These are phyloP conservation scores for Gortyna flavago DNA, from an alignment of 2,888 invertebrate genomes.

Conservation along the genomic window DNA sequence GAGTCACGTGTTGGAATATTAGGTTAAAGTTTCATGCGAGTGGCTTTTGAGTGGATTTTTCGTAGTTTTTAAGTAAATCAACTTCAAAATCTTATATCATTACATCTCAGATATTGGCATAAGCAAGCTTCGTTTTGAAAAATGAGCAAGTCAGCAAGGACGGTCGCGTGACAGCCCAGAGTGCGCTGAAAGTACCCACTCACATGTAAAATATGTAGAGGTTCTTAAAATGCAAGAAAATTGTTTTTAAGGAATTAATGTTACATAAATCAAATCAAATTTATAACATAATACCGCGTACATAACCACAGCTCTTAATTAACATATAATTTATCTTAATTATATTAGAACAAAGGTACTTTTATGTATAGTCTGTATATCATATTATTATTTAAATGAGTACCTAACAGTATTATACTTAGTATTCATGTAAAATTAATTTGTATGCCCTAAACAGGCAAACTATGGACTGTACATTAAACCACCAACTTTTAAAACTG, in stretches of 20 bases:
- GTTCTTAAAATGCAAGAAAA: not conserved
- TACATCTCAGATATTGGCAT: not conserved
- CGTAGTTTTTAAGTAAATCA: not conserved
- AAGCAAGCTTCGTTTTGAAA: too few species aligned
- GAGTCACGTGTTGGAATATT: not conserved
- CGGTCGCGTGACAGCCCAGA: not conserved
- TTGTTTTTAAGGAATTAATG: not conserved
- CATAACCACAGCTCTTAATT: too few species aligned
- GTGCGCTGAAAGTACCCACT: not conserved
- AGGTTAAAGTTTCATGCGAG: not conserved
- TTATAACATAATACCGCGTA: too few species aligned
- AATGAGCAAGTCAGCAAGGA: not conserved
- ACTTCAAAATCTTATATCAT: not conserved
- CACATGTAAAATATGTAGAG: not conserved
- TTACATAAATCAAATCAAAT: too few species aligned
- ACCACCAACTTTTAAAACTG: not conserved
- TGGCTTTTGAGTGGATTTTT: not conserved
- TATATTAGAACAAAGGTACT: too few species aligned
- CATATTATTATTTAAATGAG: not conserved
- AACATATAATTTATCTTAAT: not conserved
- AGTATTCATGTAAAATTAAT: not conserved
- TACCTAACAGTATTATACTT: not conserved
- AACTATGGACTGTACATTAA: not conserved
- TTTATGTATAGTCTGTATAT: too few species aligned
- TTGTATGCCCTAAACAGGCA: not conserved